Conservation (phyloP, 1,140 invertebrate genomes). For the Papilio polyxenes region DNA sequence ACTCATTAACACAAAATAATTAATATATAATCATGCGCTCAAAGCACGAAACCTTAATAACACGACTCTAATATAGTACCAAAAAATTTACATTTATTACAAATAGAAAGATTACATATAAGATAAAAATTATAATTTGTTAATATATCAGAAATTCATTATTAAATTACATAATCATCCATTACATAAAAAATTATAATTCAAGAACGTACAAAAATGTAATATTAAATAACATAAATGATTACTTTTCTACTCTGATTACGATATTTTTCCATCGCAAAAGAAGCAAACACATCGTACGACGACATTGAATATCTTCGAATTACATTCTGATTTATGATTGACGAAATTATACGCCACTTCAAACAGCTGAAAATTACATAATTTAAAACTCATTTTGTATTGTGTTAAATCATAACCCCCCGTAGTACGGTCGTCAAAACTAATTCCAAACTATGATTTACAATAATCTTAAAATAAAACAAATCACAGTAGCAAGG, state of each 20-base stretch:
- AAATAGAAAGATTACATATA: slow-evolving; percentile 64
- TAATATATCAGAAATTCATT: slow-evolving; percentile 24
- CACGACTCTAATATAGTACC: slow-evolving; percentile 63
- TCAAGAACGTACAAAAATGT: slow-evolving; percentile 54
- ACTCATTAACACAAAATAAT: slow-evolving; percentile 71
- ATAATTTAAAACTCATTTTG: not conserved
- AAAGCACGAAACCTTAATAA: slow-evolving; percentile 74
- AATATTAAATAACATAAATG: slow-evolving; percentile 50
- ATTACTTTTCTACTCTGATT: not conserved
- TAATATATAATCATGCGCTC: slow-evolving; percentile 76
- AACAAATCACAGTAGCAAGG: slow-evolving; percentile 79
- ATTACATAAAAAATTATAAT: slow-evolving; percentile 42
- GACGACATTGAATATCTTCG: not conserved
- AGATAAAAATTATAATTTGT: slow-evolving; percentile 53
- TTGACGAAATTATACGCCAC: not conserved
- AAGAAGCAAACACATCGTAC: not conserved
- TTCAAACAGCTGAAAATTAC: not conserved
- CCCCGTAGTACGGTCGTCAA: slow-evolving; percentile 49
- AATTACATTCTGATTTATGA: not conserved
- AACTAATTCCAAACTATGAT: slow-evolving; percentile 8
- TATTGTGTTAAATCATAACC: not conserved
- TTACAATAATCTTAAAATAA: slow-evolving; percentile 54
- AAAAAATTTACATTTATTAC: slow-evolving; percentile 58
- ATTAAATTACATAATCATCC: slow-evolving; percentile 5
- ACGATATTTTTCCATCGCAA: not conserved